Conservation (phyloP, 2,113 vertebrate species). For the Rhea pennata region DNA sequence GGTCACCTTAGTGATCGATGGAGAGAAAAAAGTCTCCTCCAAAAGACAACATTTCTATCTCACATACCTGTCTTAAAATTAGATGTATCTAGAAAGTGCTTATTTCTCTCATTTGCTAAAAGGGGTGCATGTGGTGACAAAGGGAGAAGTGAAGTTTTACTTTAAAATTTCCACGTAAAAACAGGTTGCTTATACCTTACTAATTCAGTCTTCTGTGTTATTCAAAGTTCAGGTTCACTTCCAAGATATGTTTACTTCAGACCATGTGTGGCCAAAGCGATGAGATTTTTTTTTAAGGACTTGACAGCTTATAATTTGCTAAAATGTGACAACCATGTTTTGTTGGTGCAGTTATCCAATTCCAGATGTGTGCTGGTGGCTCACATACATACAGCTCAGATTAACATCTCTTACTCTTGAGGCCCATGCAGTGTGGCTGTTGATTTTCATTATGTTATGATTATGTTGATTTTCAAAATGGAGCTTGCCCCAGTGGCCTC, state of each 20-base stretch:
- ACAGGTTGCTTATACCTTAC: not conserved
- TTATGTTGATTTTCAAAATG: not conserved
- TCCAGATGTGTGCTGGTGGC: not conserved
- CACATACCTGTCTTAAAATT: not conserved
- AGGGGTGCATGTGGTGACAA: not conserved
- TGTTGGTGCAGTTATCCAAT: not conserved
- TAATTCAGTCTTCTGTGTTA: not conserved
- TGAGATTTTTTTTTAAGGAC: not conserved
- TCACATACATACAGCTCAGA: not conserved
- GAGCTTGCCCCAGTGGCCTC: fast-evolving
- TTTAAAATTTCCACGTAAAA: not conserved
- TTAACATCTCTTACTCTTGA: not conserved
- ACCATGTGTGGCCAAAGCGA: not conserved
- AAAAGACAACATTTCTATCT: not conserved
- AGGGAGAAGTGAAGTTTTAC: not conserved
- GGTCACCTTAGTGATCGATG: constrained; percentile 17
- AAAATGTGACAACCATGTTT: not conserved
- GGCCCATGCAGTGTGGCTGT: not conserved
- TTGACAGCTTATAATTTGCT: not conserved
- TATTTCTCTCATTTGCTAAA: not conserved
- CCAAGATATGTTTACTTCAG: not conserved
- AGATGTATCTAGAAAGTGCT: not conserved
- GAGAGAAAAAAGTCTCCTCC: not conserved
- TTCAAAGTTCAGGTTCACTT: not conserved
- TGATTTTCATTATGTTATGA: no score